Percentiles rank a stretch among this genome's conserved stretches.
Evolutionary conservation across 2,797 vertebrate genomes (phyloP).

Genomic region (Tragelaphus eurycerus): DNA sequence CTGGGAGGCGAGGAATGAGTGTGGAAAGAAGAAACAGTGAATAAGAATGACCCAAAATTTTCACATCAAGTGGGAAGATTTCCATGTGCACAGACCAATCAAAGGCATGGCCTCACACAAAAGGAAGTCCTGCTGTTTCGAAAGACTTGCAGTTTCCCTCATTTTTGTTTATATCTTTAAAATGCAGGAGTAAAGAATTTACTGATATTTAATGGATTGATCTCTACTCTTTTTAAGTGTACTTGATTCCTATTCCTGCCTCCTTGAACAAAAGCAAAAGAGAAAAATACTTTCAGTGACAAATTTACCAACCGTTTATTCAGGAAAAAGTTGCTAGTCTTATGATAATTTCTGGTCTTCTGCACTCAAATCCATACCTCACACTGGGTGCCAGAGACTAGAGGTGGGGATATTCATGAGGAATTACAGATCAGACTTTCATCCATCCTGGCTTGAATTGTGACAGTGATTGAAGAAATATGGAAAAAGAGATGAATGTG

Average conservation of each 20-base stretch:
- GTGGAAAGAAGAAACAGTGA: neutral
- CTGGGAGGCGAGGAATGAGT: neutral
- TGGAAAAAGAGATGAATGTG: neutral
- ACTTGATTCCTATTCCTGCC: neutral
- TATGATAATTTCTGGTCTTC: neutral
- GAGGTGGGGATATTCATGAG: neutral
- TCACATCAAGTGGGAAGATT: neutral
- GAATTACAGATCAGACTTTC: neutral
- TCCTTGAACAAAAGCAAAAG: neutral
- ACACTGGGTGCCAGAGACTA: neutral
- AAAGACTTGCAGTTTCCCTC: neutral
- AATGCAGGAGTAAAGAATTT: neutral
- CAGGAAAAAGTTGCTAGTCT: neutral
- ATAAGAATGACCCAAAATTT: neutral
- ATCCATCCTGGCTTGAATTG: neutral
- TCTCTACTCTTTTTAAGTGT: neutral
- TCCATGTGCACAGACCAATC: neutral
- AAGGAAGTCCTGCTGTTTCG: neutral
- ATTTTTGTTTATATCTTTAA: slow-evolving; percentile 21
- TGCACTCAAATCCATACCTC: neutral
- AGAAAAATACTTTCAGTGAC: neutral
- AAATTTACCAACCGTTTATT: neutral
- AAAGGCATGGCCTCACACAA: neutral
- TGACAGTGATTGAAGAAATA: neutral
- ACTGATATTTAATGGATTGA: neutral